A percentile compares a stretch with the other conserved stretches of the same genome.
Evolutionary conservation across 1,140 invertebrate genomes (phyloP).

Genomic region (Telenomus remus): DNA sequence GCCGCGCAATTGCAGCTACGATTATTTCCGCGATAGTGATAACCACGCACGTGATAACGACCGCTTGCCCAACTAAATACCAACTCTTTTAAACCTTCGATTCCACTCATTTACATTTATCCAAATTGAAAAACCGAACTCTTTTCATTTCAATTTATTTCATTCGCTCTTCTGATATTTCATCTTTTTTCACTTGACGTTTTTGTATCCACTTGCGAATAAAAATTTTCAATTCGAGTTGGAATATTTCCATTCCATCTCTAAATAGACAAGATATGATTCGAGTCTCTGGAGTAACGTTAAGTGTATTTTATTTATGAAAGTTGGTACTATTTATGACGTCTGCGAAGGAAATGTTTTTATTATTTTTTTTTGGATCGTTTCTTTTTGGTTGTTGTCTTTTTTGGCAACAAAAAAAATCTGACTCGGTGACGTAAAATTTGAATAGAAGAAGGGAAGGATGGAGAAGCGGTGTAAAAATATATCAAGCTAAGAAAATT

Average conservation of each 20-base stretch:
- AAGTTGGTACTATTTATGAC: not conserved
- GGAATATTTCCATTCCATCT: not conserved
- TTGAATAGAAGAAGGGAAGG: too few species aligned
- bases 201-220: too few species aligned
- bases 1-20: constrained; percentile 50
- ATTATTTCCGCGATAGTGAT: constrained; percentile 56
- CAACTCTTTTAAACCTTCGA: not conserved
- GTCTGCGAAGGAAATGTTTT: not conserved
- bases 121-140: not conserved
- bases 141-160: not conserved
- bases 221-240: too few species aligned
- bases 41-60: constrained; percentile 55
- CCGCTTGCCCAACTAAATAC: constrained; percentile 7
- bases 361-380: not conserved
- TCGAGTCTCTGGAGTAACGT: not conserved
- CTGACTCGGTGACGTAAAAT: too few species aligned
- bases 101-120: too few species aligned
- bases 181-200: too few species aligned
- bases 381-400: not conserved
- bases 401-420: not conserved
- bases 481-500: too few species aligned
- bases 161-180: too few species aligned
- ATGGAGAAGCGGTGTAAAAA: too few species aligned
- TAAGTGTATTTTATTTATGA: constrained; percentile 5
- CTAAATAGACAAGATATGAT: not conserved